Conservation (phyloP, 2,113 vertebrate species). For the Thamnophis sirtalis region DNA sequence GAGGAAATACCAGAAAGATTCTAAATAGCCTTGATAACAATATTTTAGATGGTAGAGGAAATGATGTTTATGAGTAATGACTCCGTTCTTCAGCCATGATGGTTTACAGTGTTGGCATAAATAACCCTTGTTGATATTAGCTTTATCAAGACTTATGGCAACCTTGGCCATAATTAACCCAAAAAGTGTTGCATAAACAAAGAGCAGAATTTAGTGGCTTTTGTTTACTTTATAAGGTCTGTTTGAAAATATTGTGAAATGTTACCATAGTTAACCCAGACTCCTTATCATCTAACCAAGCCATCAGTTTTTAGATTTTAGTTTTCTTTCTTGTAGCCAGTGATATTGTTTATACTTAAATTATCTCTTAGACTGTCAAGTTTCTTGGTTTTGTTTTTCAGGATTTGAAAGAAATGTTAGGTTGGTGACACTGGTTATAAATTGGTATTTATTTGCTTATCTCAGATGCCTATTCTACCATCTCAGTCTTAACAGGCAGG, state of each 20-base stretch:
- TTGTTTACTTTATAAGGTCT: conserved; percentile 11
- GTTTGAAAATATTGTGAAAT: conserved; percentile 17
- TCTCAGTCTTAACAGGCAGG: conserved; percentile 14
- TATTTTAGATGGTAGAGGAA: background rate
- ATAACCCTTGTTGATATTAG: background rate
- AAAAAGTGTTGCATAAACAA: conserved; percentile 40
- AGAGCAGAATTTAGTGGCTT: conserved; percentile 31
- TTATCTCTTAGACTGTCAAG: conserved; percentile 7
- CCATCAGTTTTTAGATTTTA: background rate
- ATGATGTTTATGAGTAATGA: background rate
- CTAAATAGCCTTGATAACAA: background rate
- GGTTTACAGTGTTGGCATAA: background rate
- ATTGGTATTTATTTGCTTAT: background rate
- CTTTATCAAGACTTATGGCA: background rate
- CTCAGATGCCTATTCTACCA: background rate
- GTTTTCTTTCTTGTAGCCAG: background rate
- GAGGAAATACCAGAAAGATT: background rate
- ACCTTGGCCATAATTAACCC: background rate
- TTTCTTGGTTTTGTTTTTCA: conserved; percentile 8
- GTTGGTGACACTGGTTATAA: background rate
- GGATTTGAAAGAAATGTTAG: conserved; percentile 22
- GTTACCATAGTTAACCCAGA: background rate
- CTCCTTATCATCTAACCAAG: conserved; percentile 16
- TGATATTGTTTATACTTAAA: conserved; percentile 29
- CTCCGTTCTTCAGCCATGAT: background rate